A percentile compares a stretch with the other conserved stretches of the same genome.
phyloP scores from a whole-genome alignment of 2,888 invertebrate species.

The Xestoiulus laeticollis region DNA sequence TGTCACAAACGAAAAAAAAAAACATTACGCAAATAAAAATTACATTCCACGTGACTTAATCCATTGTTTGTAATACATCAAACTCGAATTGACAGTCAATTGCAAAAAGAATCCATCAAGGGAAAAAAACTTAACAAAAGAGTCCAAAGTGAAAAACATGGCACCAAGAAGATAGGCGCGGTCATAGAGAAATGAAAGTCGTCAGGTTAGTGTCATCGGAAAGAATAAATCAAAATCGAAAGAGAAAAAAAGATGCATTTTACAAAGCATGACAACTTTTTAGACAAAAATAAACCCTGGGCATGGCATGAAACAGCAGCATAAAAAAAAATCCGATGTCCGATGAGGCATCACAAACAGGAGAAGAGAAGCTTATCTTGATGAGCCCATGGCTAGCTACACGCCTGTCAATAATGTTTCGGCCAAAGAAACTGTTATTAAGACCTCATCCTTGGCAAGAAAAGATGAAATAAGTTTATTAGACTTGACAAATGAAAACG shows the following conservation, averaged over 20 bases:
- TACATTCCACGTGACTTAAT: neutral
- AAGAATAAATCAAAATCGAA: slow-evolving; percentile 3
- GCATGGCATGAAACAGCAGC: neutral
- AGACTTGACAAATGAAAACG: slow-evolving; percentile 39
- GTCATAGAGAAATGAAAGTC: neutral
- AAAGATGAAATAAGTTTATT: slow-evolving; percentile 43
- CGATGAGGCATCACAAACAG: slow-evolving; percentile 30
- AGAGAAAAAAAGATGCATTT: neutral
- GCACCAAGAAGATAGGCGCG: neutral
- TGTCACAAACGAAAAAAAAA: neutral
- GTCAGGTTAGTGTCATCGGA: neutral
- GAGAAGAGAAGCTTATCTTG: slow-evolving; percentile 1
- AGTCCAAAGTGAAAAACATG: neutral
- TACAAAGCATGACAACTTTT: slow-evolving; percentile 35
- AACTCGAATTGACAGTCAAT: neutral
- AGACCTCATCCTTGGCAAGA: slow-evolving; percentile 5
- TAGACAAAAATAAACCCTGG: slow-evolving; percentile 32
- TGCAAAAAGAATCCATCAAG: neutral
- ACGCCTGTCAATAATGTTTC: slow-evolving; percentile 30
- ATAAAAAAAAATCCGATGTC: neutral
- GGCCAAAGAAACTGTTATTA: slow-evolving; percentile 34
- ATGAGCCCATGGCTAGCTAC: slow-evolving; percentile 23
- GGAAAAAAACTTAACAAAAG: neutral
- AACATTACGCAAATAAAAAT: neutral
- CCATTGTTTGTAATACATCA: neutral